Evolutionary conservation across 2,113 vertebrate genomes (phyloP).

Genomic region (Pungitius pungitius): DNA sequence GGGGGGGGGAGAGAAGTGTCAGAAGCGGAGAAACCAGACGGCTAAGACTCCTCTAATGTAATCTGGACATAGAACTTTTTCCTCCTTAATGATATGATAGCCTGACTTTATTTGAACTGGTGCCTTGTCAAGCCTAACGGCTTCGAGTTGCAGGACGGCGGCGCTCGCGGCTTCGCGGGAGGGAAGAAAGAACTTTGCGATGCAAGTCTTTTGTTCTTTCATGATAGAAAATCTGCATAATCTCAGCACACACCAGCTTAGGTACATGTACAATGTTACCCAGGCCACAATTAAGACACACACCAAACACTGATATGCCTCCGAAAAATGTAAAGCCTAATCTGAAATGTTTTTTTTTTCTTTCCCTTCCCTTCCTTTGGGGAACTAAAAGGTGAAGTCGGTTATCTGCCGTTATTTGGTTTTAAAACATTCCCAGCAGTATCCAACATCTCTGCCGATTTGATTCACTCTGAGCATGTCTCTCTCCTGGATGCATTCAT

Average conservation of each 20-base stretch:
- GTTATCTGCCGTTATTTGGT: constrained; percentile 77
- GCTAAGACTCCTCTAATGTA: constrained; percentile 79
- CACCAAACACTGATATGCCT: constrained; percentile 48
- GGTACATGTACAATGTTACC: constrained; percentile 37
- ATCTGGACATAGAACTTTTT: constrained; percentile 83
- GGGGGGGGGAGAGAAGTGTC: constrained; percentile 81
- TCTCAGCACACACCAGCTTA: constrained; percentile 15
- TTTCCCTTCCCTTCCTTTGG: constrained; percentile 51
- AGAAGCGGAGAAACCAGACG: constrained; percentile 74
- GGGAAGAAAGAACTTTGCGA: constrained; percentile 38
- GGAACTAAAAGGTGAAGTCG: constrained; percentile 74
- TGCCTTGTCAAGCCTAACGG: constrained; percentile 71
- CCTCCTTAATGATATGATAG: constrained; percentile 81
- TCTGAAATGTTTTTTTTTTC: constrained; percentile 71
- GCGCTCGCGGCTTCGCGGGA: constrained; percentile 27
- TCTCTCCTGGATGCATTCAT: constrained; percentile 78
- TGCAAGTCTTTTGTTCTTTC: constrained; percentile 50
- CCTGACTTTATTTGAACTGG: constrained; percentile 72
- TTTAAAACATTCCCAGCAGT: constrained; percentile 78
- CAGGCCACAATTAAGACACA: constrained; percentile 66
- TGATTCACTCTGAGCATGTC: constrained; percentile 80
- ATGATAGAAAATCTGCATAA: constrained; percentile 38
- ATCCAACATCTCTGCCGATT: constrained; percentile 78
- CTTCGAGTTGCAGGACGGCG: constrained; percentile 49
- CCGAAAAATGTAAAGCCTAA: constrained; percentile 62